Conservation (phyloP, 1,140 invertebrate genomes). For the Eriosoma lanigerum region DNA sequence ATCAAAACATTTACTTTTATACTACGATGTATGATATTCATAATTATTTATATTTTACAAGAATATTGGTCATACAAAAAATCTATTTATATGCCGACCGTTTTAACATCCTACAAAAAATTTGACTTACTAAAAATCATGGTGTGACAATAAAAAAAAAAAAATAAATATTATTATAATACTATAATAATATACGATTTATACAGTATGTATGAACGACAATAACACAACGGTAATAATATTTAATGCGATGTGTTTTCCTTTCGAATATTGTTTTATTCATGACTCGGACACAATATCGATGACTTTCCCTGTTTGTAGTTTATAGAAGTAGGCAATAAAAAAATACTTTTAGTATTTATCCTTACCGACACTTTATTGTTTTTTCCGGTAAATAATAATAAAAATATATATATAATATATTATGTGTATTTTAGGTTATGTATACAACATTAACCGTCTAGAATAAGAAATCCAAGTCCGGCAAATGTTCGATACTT, state of each 20-base stretch:
- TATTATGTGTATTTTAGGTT: too few relatives aligned
- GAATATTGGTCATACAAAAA: too few relatives aligned
- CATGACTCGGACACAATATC: background rate
- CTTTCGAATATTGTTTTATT: constrained; percentile 15
- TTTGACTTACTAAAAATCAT: too few relatives aligned
- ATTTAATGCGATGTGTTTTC: background rate
- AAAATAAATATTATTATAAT: background rate
- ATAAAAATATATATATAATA: constrained; percentile 18
- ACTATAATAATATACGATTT: background rate
- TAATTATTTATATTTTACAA: too few relatives aligned
- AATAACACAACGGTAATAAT: background rate
- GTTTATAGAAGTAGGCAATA: background rate
- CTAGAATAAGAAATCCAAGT: background rate
- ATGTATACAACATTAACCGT: too few relatives aligned
- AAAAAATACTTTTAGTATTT: constrained; percentile 26
- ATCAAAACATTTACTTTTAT: too few relatives aligned
- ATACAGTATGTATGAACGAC: background rate
- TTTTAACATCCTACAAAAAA: too few relatives aligned
- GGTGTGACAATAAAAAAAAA: too few relatives aligned
- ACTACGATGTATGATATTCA: too few relatives aligned
- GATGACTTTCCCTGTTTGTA: background rate
- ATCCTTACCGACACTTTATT: background rate
- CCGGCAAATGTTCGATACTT: background rate
- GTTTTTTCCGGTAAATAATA: constrained; percentile 16
- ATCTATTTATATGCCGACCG: too few relatives aligned